phyloP scores from a whole-genome alignment of 92 coral and sea anemone species.

The Galaxea fascicularis region DNA sequence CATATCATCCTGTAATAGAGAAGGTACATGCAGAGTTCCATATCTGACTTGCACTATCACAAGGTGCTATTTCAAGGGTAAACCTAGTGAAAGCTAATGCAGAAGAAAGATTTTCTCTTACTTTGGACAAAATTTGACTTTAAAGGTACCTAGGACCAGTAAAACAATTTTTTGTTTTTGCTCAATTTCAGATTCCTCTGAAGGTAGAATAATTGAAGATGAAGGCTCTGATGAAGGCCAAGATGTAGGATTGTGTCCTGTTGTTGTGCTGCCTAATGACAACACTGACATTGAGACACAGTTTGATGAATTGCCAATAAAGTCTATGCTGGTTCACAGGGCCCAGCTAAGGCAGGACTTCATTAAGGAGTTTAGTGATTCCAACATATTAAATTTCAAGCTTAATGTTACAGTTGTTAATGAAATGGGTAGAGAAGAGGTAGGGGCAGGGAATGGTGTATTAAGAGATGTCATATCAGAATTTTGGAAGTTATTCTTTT shows the following conservation, averaged over 20 bases:
- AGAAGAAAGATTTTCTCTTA: background rate
- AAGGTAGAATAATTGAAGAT: constrained; percentile 18
- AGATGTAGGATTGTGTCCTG: constrained; percentile 14
- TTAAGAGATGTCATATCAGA: constrained; percentile 47
- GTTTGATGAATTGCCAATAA: constrained; percentile 3
- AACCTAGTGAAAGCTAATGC: background rate
- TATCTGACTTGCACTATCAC: constrained; percentile 8
- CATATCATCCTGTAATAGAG: constrained; percentile 5
- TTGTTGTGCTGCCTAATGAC: constrained; percentile 12
- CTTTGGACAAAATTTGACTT: background rate
- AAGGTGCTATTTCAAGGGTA: no score
- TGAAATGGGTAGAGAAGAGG: constrained; percentile 43
- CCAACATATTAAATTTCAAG: constrained; percentile 46
- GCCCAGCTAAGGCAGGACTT: constrained; percentile 55
- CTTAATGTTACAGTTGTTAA: constrained; percentile 45
- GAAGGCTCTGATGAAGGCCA: constrained; percentile 5
- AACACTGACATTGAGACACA: background rate
- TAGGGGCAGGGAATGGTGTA: constrained; percentile 63
- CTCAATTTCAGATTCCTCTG: constrained; percentile 18
- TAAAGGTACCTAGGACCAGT: background rate
- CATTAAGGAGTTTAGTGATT: constrained; percentile 40
- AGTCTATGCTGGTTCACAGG: constrained; percentile 54
- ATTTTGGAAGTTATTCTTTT: constrained; percentile 49
- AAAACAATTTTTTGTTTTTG: background rate
- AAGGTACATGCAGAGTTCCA: constrained; percentile 17